Base-by-base conservation (phyloP, 2,888 invertebrate species). In the Andrena minutula region DNA sequence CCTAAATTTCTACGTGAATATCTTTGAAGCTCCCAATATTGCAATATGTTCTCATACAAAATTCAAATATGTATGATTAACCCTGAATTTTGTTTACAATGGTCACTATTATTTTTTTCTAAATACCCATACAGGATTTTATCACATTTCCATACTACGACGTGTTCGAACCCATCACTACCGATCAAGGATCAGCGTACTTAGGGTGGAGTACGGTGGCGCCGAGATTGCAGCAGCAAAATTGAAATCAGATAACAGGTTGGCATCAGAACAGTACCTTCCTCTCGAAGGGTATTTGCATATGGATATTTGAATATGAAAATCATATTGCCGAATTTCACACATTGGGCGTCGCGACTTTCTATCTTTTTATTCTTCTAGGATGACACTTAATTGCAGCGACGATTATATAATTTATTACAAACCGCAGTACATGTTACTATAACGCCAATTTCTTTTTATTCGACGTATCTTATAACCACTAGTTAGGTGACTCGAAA, bases 211-310 rank as follows among this genome's bases (percentile, higher is more conserved):
- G 81, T 84, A 82, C 82, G 77, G 74, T 82, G 87, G 86, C 82
- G 87, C 83, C 83, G 76, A 86, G 87, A 90, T 91, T 91, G 88
- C 84, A 64, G 81, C 86, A 87, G 86, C 41, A 87, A 90, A 91
- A 91, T 91, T 91, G 91, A 91, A 91, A 91, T 91, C 90, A 88
- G 91, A 91, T 91, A 90, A 86, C 89, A 88, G 88, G 77, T 75
- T 81, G 73, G 66, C 75, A 75, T 69, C 73, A 72, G 82, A 87
- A 81, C 78, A 16, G 53, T 79, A 79, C 72, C 68, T 60, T 78
- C 68, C 41, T 7, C 35, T 32, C 6, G 26, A 1, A n/a, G 6
- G 28, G 1, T 78, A 78, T 86, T 85, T 85, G 66, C 83, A 80
- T 78, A 74, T 28, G 64, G 32, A 74, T 85, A 79, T 78, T 78